Percentiles rank a stretch among this genome's conserved stretches.
Evolutionary conservation across 2,888 invertebrate species (phyloP).

Genomic region (Drosophila multiciliata): DNA sequence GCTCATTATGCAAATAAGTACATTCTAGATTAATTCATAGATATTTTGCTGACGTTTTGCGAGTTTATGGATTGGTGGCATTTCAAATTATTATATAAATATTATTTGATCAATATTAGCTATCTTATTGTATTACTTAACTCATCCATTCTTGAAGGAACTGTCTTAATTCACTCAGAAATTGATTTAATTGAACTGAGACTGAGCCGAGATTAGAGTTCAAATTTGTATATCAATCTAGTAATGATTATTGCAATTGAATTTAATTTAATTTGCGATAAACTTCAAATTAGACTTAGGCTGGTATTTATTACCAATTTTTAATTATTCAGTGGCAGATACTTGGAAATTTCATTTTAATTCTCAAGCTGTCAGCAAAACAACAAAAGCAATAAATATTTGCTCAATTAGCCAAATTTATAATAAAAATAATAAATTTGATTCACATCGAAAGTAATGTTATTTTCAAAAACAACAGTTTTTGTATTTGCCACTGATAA

Average conservation of each 20-base stretch:
- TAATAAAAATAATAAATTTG: neutral
- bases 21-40: neutral
- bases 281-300: neutral
- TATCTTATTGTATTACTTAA: neutral
- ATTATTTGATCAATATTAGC: neutral
- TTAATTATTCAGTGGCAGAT: neutral
- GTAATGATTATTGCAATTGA: neutral
- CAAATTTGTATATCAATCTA: neutral
- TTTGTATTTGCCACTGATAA: slow-evolving; percentile 41
- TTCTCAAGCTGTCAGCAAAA: neutral
- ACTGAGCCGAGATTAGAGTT: neutral
- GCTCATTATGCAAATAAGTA: neutral
- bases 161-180: too few species aligned
- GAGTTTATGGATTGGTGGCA: neutral
- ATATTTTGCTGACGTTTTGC: neutral
- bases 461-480: slow-evolving; percentile 30
- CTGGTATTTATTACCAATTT: neutral
- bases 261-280: neutral
- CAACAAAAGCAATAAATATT: neutral
- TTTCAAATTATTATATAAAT: neutral
- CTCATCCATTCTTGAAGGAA: neutral
- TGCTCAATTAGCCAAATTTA: neutral
- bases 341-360: neutral
- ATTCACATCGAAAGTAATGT: too few species aligned
- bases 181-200: neutral